Base-by-base conservation (phyloP, 1,140 invertebrate species). In the Cardiocondyla obscurior region DNA sequence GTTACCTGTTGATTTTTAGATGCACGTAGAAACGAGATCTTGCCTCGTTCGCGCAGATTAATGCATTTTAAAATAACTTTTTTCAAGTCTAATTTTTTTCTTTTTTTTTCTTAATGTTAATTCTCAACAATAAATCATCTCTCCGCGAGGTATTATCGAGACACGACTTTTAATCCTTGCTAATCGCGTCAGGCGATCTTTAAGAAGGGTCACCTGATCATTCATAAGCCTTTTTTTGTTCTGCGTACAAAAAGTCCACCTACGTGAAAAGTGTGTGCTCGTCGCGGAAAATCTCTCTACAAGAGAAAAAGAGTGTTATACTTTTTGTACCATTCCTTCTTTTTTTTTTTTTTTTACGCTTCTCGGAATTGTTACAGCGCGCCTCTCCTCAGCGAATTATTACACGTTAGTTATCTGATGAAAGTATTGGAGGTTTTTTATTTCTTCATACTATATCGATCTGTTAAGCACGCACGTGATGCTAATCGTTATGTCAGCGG, bases 301-400 rank as follows among this genome's bases (percentile, higher is more conserved):
- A 14, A 49, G 19, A 12, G 36, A 62, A 22, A 33, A 57, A 46
- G 12, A 16, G 8, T 74, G 3, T 53, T 39, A n/a, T n/a, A n/a
- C n/a, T n/a, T n/a, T n/a, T n/a, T n/a, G n/a, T n/a, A n/a, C n/a
- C n/a, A n/a, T n/a, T n/a, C n/a, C n/a, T 30, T 44, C 8, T 30
- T 49, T 33, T 74, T 62, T 33, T 30, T 74, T 53, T n/a, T 1
- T 25, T 42, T 33, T 74, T 74, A 74, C 25, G n/a, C 39, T 74
- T 60, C 36, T 46, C 14, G n/a, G 28, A 62, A 22, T 25, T 49
- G n/a, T 7, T 5, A 6, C 39, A 19, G 3, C 30, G 33, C 25
- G 19, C 12, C 12, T 19, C 25, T 33, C 25, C 55, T 58, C 30
- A 7, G 25, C 42, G 39, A 64, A 62, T 62, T 33, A 42, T 74